Evolutionary conservation across 1,140 invertebrate genomes (phyloP), one percentile per base, ranked within the genome.

Genomic region (Penaeus japonicus): DNA sequence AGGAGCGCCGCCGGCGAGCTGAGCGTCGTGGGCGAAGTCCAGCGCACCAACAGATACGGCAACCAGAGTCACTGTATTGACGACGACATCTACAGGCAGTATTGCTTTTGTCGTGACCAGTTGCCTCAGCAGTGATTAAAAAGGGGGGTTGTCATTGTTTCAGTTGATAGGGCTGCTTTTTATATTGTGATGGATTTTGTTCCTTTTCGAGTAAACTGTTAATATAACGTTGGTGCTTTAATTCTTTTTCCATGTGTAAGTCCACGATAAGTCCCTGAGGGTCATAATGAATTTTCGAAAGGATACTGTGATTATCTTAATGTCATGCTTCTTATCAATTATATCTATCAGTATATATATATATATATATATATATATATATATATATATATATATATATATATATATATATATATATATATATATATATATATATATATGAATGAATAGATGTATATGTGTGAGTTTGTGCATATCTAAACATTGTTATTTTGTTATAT

Each of bases 41-140:
- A 32, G 80, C 55, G 80, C 24, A 82, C 80, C 24, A 82, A 82
- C 57, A 59, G 18, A 32, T 62, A 82, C 27, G 55, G 80, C 2
- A 59, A 59, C 55, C 80, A 82, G 27, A 82, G 80, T 27, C 80
- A 82, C 55, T 82, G 80, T 15, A 35, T 82, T 15, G 59, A 82
- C 1, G 27, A 59, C 32, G 30, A 15, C 24, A 35, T 32, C 7
- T 27, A 59, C 27, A 82, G 55, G 32, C 55, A 57, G 15, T 82
- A 82, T 32, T 82, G 80, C 80, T 82, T 32, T 57, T 82, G 80
- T 35, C 55, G 35, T 22, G 80, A 82, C 7, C 80, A 59, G 12
- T 22, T 82, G 35, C n/a, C 15, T 30, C 18, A 73, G 70, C 18
- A 32, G 35, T 27, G 35, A 32, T 3, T 4, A 73, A 18, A 7